These are phyloP conservation scores for Catostomus latipinnis DNA, from an alignment of 2,797 vertebrate genomes.

Conservation along the genomic window DNA sequence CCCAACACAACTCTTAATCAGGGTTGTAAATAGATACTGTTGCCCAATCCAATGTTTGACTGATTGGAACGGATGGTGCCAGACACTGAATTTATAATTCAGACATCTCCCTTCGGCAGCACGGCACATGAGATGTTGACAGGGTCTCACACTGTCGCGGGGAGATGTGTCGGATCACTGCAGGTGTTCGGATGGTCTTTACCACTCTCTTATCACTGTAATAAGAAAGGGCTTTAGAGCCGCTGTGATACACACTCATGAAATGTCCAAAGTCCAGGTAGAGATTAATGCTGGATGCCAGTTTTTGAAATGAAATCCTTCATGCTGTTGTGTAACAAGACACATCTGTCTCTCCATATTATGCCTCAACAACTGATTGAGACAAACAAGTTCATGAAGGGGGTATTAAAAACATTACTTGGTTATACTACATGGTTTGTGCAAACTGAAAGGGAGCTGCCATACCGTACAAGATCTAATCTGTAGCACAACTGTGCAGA, in stretches of 20 bases:
- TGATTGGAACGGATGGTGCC: not conserved
- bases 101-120: constrained; percentile 22
- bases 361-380: no score
- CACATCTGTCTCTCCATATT: no score
- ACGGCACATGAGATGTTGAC: constrained; percentile 38
- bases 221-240: constrained; percentile 39
- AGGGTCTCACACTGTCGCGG: constrained; percentile 29
- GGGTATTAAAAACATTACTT: no score
- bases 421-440: no score
- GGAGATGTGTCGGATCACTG: constrained; percentile 12
- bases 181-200: constrained; percentile 45
- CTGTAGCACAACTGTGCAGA: no score
- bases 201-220: constrained; percentile 49
- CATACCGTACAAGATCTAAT: no score
- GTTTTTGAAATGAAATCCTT: no score
- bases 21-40: not conserved
- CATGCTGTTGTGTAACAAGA: no score
- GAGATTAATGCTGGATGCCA: not conserved
- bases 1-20: constrained; percentile 13
- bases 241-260: constrained; percentile 13
- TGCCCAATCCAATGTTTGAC: constrained; percentile 4
- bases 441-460: no score
- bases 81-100: constrained; percentile 43
- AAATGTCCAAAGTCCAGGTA: constrained; percentile 1
- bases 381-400: no score